Conservation (phyloP, 2,113 vertebrate genomes). For the Orthonyx spaldingii region DNA sequence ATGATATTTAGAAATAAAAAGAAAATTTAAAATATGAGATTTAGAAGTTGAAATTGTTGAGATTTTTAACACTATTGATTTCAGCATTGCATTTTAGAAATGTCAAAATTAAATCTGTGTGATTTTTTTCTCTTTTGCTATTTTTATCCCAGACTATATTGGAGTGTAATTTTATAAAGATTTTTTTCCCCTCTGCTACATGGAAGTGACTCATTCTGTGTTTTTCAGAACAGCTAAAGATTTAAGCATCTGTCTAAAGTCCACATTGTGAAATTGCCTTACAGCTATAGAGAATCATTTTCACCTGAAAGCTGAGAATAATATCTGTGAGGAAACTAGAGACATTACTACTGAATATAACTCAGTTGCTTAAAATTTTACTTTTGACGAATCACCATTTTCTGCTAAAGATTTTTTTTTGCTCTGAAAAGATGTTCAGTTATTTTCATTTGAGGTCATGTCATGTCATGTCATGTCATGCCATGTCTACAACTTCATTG, state of each 20-base stretch:
- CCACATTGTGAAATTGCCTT: background rate
- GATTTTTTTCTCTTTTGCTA: background rate
- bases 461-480: background rate
- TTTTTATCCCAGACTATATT: background rate
- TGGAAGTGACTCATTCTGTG: background rate
- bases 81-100: background rate
- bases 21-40: background rate
- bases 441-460: background rate
- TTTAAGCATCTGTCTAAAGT: slow-evolving; percentile 4
- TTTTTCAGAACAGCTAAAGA: background rate
- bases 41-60: background rate
- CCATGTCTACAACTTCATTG: background rate
- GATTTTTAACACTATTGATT: background rate
- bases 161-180: background rate
- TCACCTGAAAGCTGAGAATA: background rate
- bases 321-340: background rate
- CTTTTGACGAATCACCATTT: background rate
- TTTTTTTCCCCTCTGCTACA: background rate
- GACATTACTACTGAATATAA: background rate
- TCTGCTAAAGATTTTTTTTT: background rate
- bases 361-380: background rate
- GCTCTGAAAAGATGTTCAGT: background rate
- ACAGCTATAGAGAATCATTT: background rate
- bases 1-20: background rate
- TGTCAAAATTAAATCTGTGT: background rate